Conservation (phyloP, 2,888 invertebrate species). For the Lasioglossum vierecki region DNA sequence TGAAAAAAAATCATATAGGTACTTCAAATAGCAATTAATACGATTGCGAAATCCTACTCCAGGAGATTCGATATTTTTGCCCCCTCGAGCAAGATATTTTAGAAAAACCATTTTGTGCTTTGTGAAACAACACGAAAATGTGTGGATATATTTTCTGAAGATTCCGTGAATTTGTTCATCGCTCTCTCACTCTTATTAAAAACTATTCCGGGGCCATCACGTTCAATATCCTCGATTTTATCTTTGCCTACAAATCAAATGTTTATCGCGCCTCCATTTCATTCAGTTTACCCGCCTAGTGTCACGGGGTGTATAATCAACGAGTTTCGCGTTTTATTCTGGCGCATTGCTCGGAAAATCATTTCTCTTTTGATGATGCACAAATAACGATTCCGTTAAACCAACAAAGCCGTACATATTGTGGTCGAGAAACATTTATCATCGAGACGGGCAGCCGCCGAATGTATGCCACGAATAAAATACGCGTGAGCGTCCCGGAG, state of each 20-base stretch:
- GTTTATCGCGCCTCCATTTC: not conserved
- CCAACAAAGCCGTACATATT: not conserved
- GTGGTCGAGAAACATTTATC: not conserved
- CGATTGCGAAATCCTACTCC: too few species aligned
- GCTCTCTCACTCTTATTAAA: not conserved
- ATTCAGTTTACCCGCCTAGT: not conserved
- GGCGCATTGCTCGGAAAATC: not conserved
- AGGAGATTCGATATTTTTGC: not conserved
- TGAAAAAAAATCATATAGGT: not conserved
- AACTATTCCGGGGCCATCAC: not conserved
- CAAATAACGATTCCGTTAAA: conserved; percentile 11
- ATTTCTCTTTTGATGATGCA: not conserved
- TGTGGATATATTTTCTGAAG: not conserved
- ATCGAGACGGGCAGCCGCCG: not conserved
- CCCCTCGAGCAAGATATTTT: not conserved
- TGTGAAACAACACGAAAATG: not conserved
- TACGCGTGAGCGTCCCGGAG: not conserved
- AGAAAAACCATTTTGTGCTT: not conserved
- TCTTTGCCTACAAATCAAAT: not conserved
- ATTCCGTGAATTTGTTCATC: not conserved
- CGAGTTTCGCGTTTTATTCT: not conserved
- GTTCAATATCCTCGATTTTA: not conserved
- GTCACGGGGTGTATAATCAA: not conserved
- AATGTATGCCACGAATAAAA: not conserved
- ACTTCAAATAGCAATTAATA: not conserved